Evolutionary conservation across 1,140 invertebrate genomes (phyloP).

Genomic region (Zaprionus nigranus): DNA sequence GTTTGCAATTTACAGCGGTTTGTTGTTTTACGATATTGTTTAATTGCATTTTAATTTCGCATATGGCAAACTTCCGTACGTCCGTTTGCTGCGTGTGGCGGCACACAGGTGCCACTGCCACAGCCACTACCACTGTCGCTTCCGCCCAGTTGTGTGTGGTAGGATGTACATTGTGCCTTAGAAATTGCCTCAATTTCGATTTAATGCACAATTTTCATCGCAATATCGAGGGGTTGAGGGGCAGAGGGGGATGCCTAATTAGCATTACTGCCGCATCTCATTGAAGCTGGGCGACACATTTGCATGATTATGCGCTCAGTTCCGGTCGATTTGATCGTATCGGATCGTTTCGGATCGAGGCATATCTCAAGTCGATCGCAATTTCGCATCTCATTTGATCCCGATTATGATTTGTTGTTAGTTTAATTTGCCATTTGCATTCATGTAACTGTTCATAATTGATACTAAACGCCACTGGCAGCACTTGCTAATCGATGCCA

Average conservation of each 20-base stretch:
- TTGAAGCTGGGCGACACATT: constrained; percentile 62
- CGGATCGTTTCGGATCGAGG: constrained; percentile 21
- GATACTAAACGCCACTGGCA: neutral
- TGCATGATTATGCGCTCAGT: constrained; percentile 76
- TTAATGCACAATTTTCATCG: constrained; percentile 23
- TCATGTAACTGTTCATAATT: constrained; percentile 9
- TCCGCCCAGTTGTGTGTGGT: constrained; percentile 29
- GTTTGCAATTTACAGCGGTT: constrained; percentile 35
- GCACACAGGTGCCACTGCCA: neutral
- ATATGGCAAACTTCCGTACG: constrained; percentile 39
- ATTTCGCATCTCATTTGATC: constrained; percentile 35
- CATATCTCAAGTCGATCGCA: constrained; percentile 8
- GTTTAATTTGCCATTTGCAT: constrained; percentile 10
- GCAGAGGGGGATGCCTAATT: neutral
- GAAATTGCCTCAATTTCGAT: constrained; percentile 40
- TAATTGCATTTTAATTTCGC: constrained; percentile 53
- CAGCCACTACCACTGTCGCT: neutral
- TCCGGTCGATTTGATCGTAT: constrained; percentile 53
- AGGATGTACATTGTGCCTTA: constrained; percentile 35
- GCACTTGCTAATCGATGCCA: constrained; percentile 22
- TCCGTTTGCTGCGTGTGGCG: constrained; percentile 20
- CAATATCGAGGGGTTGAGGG: neutral
- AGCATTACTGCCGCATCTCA: constrained; percentile 58
- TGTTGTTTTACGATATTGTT: constrained; percentile 32
- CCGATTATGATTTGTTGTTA: constrained; percentile 8